Evolutionary conservation across 2,888 invertebrate species (phyloP).

Genomic region (Drymonia ruficornis): DNA sequence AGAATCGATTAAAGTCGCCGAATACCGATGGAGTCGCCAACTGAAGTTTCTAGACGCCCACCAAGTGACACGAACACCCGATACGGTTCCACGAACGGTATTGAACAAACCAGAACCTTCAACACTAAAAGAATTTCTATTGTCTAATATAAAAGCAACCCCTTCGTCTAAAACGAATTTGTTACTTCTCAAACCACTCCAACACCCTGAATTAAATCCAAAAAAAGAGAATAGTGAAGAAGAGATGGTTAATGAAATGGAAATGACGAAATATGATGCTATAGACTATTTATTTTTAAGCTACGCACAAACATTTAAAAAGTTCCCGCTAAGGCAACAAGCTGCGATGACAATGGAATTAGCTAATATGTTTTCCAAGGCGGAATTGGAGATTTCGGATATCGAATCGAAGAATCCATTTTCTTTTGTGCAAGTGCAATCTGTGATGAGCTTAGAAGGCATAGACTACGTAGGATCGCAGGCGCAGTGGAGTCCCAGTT

Average conservation of each 20-base stretch:
- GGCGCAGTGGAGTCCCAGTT: not conserved
- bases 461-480: not conserved
- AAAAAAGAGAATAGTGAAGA: not conserved
- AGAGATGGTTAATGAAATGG: too few species aligned
- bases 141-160: not conserved
- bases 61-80: slow-evolving; percentile 20
- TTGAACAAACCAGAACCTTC: not conserved
- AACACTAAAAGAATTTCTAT: not conserved
- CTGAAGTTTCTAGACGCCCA: slow-evolving; percentile 40
- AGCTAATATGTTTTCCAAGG: not conserved
- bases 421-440: not conserved
- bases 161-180: not conserved
- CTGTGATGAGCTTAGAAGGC: too few species aligned
- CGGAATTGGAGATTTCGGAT: not conserved
- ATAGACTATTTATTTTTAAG: slow-evolving; percentile 5
- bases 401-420: not conserved
- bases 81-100: not conserved
- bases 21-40: slow-evolving; percentile 42
- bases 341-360: not conserved
- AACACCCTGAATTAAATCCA: not conserved
- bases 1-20: slow-evolving; percentile 30
- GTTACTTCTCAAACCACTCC: not conserved
- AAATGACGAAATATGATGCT: not conserved
- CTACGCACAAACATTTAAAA: slow-evolving; percentile 5
- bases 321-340: not conserved